Percentiles rank a stretch among this genome's conserved stretches.
Conservation (phyloP, 2,797 vertebrate species). For the Limosa lapponica region DNA sequence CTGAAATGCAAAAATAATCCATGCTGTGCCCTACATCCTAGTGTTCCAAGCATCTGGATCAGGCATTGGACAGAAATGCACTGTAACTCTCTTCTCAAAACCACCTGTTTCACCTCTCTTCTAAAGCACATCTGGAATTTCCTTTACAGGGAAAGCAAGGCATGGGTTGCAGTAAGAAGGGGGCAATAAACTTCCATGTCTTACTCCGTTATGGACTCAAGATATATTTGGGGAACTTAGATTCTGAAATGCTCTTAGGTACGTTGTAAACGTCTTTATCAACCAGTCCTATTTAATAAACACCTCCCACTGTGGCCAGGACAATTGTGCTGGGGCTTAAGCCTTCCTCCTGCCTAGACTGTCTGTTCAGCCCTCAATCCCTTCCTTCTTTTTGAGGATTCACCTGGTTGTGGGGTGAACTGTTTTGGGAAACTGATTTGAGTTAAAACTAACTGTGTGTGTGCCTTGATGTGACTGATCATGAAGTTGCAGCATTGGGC, state of each 20-base stretch:
- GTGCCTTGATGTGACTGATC: not conserved
- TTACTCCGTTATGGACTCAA: not conserved
- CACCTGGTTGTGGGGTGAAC: not conserved
- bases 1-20: not conserved
- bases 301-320: not conserved
- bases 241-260: not conserved
- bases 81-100: not conserved
- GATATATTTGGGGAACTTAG: not conserved
- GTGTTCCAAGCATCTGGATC: not conserved
- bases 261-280: not conserved
- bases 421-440: not conserved
- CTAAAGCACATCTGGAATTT: not conserved
- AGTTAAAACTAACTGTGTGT: not conserved
- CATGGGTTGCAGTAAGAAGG: not conserved
- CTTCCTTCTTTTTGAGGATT: not conserved
- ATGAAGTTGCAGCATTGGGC: not conserved
- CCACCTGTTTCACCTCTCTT: not conserved
- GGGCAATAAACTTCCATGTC: not conserved
- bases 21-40: too few species aligned
- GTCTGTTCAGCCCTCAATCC: not conserved
- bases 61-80: not conserved
- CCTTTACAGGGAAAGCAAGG: not conserved
- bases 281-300: not conserved
- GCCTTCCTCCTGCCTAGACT: not conserved
- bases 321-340: accelerated